Evolutionary conservation across 2,113 vertebrate species (phyloP), one percentile per base, ranked within the genome.

Genomic region (Xenopus borealis): DNA sequence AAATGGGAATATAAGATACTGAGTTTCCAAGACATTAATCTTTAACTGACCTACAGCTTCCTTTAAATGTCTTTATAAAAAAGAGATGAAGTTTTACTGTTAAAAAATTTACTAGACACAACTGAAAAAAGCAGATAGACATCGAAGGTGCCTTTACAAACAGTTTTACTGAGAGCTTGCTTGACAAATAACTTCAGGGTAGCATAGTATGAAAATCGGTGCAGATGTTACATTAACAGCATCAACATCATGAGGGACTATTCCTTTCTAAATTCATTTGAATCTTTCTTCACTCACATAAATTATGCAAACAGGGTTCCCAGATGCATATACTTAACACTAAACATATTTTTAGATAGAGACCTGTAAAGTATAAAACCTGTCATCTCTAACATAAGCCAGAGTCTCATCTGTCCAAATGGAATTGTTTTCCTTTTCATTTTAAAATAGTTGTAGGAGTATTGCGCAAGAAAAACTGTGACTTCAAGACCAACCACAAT

Each of bases 141-240:
- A 74, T 30, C 52, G 19, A 61, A 46, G 20, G 59, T 46, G 72
- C 18, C 52, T 74, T 50, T 19, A 19, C 63, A 66, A 33, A 13
- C 17, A n/a, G 10, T 13, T 62, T 53, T 17, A 69, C 46, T 57
- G 53, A 69, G 57, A 9, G 20, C 66, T 53, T 62, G 62, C 63
- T 45, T 69, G 73, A 75, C 66, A 69, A 75, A 75, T 27, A 69
- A 46, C 73, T 66, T 17, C 9, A 62, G 58, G 73, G 66, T 16
- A 12, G 66, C 61, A 59, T 18, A 62, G 57, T 55, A 75, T 69
- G 66, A 75, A 63, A 62, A 69, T 75, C 53, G 30, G 40, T 69
- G 58, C 73, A 75, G 73, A 75, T 75, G 66, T 75, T 75, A 55
- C 73, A 69, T 75, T 75, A 75, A 58, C 73, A 55, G 45, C 45